Base-by-base conservation (phyloP, 2,797 vertebrate species). In the Australoheros facetus region DNA sequence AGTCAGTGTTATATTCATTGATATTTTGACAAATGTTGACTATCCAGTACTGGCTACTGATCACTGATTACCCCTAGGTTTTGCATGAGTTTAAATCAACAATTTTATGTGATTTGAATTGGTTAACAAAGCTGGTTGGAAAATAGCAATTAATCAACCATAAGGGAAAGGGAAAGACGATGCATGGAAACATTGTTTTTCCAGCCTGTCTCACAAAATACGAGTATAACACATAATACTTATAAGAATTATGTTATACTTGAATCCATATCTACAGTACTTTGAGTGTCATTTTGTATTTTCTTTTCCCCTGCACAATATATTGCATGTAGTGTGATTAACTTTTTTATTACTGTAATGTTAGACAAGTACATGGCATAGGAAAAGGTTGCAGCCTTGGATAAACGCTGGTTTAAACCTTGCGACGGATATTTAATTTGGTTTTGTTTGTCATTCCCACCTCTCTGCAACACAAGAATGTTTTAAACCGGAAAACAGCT, bases 111-210 rank as follows among this genome's bases (percentile, higher is more conserved):
- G 26, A 14, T 45, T 45, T 45, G 10, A 42, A 42, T 13, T 12
- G 39, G 39, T 42, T 42, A 42, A 42, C 12, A 42, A 64, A 64
- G 60, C n/a, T 42, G 0, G 7, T 42, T 45, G 37, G 21, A 37
- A 26, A 6, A 26, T 42, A 3, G 0, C 34, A 39, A 23, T 39
- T 1, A 62, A 42, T 3, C 37, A 62, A 0, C 21, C 6, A 4
- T 42, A 42, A 42, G 39, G 12, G 12, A 42, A 42, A 42, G 11
- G 39, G n/a, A n/a, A n/a, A n/a, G 60, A 45, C 21, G 23, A 5
- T 64, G n/a, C 13, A 26, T 45, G 0, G 37, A 12, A 12, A 42
- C 11, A 17, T 45, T 17, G 26, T 26, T 26, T 26, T 6, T 4
- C 8, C 10, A 42, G 39, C 11, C 39, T 39, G 37, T 39, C 37